Base-by-base conservation (phyloP, 2,888 invertebrate species). In the Phalera bucephala region DNA sequence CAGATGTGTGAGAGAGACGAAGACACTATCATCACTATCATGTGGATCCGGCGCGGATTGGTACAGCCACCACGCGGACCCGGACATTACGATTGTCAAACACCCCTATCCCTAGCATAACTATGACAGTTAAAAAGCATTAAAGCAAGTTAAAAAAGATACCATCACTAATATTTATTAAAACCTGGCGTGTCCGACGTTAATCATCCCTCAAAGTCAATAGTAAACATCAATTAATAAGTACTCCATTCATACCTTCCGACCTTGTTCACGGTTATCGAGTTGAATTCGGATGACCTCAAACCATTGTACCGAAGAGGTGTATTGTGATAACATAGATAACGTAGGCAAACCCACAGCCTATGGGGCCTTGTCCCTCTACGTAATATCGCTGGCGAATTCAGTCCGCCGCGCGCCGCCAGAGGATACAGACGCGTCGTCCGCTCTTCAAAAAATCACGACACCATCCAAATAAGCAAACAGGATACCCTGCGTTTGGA, bases 241-340 rank as follows among this genome's bases (percentile, higher is more conserved):
- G 46, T 29, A 37, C 33, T 39, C 31, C 45, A 57, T 52, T 54
- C 52, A 52, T 40, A 31, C 31, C 28, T 38, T 28, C 31, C 39
- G 56, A 49, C 63, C 60, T 66, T 66, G 59, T 48, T 44, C 37
- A 42, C 54, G 52, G 59, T 53, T 65, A 69, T 64, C 56, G 62
- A 42, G 33, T 56, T 55, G 55, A 60, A 65, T 64, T 60, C 58
- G 33, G 51, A 60, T 52, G 56, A 59, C 59, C 59, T 67, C 49
- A 36, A 31, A 28, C 29, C 41, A 65, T 62, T 64, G 56, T 60
- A 54, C 49, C 10, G 44, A 45, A 57, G 42, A 29, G 57, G 62
- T 64, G 64, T 64, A 68, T 55, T 55, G 43, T 69, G 75, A 75
- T 72, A 75, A 73, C 63, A 64, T 39, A 60, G 72, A 73, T 66